Conservation (phyloP, 2,888 invertebrate species). For the Drosophila vallismaia region DNA sequence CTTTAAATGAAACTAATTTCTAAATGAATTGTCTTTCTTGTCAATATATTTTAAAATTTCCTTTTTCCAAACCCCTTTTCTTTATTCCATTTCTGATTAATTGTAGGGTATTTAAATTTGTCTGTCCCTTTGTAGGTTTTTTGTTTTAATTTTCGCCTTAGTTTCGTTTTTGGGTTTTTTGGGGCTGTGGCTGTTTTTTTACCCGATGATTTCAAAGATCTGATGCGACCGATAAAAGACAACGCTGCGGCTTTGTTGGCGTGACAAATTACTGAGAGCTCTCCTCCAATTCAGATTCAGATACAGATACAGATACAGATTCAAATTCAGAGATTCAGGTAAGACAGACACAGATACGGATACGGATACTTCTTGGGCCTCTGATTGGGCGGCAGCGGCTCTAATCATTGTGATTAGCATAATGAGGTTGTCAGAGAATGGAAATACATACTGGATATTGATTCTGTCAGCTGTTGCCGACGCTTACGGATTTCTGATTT, state of each 20-base stretch:
- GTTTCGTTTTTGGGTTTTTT: conserved; percentile 32
- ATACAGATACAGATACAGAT: background rate
- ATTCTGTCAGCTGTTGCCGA: conserved; percentile 52
- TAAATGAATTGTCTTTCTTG: no score
- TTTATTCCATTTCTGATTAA: background rate
- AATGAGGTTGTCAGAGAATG: conserved; percentile 50
- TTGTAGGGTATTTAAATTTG: conserved; percentile 8
- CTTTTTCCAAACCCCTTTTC: background rate
- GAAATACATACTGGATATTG: conserved; percentile 26
- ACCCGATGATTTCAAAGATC: conserved; percentile 48
- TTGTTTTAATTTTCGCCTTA: conserved; percentile 40
- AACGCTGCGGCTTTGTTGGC: conserved; percentile 39
- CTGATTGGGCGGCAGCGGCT: conserved; percentile 16
- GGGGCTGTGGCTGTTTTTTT: background rate
- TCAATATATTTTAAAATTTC: no score
- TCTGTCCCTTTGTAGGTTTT: background rate
- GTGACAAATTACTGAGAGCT: conserved; percentile 67
- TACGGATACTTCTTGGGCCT: background rate
- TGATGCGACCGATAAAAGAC: conserved; percentile 51
- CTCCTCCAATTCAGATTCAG: conserved; percentile 11
- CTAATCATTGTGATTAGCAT: conserved; percentile 77
- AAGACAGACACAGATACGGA: background rate
- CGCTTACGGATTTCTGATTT: conserved; percentile 12
- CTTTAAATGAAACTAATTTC: no score
- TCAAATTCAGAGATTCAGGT: conserved; percentile 10